A percentile compares a stretch with the other conserved stretches of the same genome.
These are phyloP conservation scores for Cydia amplana DNA, from an alignment of 1,140 invertebrate genomes.

Conservation along the genomic window DNA sequence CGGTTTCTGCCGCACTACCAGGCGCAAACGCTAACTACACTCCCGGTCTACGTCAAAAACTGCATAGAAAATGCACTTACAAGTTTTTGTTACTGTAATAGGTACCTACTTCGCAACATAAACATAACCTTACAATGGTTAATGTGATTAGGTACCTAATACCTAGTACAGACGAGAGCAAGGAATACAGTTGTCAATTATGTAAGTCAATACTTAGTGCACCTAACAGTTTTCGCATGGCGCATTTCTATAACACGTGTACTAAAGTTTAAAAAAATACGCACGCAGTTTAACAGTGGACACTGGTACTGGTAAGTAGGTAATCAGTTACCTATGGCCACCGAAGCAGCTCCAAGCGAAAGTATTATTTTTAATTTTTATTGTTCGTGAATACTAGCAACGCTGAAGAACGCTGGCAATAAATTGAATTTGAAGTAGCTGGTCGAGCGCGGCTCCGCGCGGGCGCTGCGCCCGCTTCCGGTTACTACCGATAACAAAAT, in stretches of 20 bases:
- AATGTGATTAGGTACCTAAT: too few species aligned
- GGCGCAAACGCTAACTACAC: slow-evolving; percentile 12
- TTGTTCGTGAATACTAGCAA: background rate
- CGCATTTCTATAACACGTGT: background rate
- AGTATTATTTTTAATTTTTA: background rate
- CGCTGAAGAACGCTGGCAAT: background rate
- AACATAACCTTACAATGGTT: background rate
- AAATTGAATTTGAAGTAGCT: background rate
- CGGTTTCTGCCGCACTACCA: slow-evolving; percentile 33
- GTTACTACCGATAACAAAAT: slow-evolving; percentile 10
- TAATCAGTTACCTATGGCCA: background rate
- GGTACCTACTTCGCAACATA: background rate
- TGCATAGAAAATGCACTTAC: slow-evolving; percentile 14
- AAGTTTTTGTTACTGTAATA: background rate
- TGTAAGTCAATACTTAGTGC: background rate
- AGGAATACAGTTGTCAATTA: background rate
- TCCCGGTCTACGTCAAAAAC: background rate
- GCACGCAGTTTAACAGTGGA: background rate
- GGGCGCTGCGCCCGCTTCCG: slow-evolving; percentile 22
- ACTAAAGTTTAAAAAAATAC: background rate
- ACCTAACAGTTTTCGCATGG: background rate
- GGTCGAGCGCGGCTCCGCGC: background rate
- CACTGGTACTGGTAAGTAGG: background rate
- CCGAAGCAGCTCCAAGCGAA: background rate
- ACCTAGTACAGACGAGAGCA: background rate